Evolutionary conservation across 2,888 invertebrate species (phyloP).

Genomic region (Notodonta ziczac): DNA sequence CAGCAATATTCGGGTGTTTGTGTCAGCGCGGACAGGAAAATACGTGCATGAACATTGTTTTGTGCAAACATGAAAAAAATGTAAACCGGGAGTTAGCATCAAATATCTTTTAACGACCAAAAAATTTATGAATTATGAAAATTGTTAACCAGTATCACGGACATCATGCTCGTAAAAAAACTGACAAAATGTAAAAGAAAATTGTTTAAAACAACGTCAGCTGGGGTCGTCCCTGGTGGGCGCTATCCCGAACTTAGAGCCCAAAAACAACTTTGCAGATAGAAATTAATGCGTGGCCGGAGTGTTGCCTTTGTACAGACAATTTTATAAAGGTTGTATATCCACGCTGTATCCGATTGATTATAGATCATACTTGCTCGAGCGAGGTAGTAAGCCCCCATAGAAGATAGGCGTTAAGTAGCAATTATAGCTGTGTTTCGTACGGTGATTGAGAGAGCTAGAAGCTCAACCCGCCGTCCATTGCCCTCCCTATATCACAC

Average conservation of each 20-base stretch:
- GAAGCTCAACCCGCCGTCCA: too few species aligned
- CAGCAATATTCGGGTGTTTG: not conserved
- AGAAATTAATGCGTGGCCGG: slow-evolving; percentile 43
- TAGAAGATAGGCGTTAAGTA: too few species aligned
- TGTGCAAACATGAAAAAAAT: slow-evolving; percentile 13
- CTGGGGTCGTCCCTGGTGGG: slow-evolving; percentile 36
- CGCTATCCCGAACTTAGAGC: slow-evolving; percentile 45
- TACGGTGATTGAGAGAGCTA: too few species aligned
- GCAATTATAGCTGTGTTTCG: too few species aligned
- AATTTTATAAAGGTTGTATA: slow-evolving; percentile 10
- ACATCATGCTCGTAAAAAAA: slow-evolving; percentile 41
- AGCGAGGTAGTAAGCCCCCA: too few species aligned
- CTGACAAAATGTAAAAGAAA: slow-evolving; percentile 53
- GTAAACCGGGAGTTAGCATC: slow-evolving; percentile 1
- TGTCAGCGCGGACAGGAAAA: not conserved
- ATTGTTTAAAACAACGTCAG: slow-evolving; percentile 58
- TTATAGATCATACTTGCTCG: too few species aligned
- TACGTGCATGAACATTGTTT: not conserved
- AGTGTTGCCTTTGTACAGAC: slow-evolving; percentile 21
- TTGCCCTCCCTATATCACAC: too few species aligned
- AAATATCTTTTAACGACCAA: slow-evolving; percentile 22
- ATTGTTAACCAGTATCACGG: slow-evolving; percentile 41
- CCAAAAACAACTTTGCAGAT: slow-evolving; percentile 47
- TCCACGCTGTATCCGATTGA: too few species aligned
- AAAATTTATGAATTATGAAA: slow-evolving; percentile 35